These are phyloP conservation scores for Pinna nobilis DNA, from an alignment of 1,140 invertebrate genomes.

Conservation along the genomic window DNA sequence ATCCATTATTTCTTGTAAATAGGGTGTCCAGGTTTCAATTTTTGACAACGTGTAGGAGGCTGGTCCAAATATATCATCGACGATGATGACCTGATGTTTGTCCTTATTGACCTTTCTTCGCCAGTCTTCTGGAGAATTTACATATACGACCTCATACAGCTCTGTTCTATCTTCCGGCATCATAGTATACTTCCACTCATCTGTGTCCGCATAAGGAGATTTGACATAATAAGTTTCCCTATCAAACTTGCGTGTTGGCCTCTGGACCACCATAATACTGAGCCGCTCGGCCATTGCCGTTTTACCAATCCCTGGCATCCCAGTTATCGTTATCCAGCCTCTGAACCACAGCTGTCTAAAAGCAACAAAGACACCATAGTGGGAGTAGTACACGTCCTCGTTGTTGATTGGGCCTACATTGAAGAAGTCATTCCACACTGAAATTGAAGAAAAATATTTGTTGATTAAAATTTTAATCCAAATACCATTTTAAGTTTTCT, in stretches of 20 bases:
- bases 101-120: conserved; percentile 26
- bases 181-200: not conserved
- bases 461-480: too few relatives aligned
- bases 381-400: conserved; percentile 7
- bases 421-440: conserved; percentile 43
- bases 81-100: conserved; percentile 34
- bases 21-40: conserved; percentile 32
- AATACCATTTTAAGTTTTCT: too few relatives aligned
- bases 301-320: conserved; percentile 35
- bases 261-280: conserved; percentile 13
- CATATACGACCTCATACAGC: conserved; percentile 20
- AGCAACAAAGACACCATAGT: conserved; percentile 4
- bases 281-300: conserved; percentile 28
- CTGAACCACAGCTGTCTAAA: conserved; percentile 25
- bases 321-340: conserved; percentile 30
- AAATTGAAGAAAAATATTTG: conserved; percentile 19
- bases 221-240: not conserved
- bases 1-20: conserved; percentile 22
- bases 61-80: conserved; percentile 44
- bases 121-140: conserved; percentile 41
- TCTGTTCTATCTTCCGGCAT: not conserved
- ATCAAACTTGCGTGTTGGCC: not conserved
- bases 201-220: too few relatives aligned
- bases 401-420: conserved; percentile 12
- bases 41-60: conserved; percentile 18